These are phyloP conservation scores for Perccottus glenii DNA, from an alignment of 2,113 vertebrate genomes.

Conservation along the genomic window DNA sequence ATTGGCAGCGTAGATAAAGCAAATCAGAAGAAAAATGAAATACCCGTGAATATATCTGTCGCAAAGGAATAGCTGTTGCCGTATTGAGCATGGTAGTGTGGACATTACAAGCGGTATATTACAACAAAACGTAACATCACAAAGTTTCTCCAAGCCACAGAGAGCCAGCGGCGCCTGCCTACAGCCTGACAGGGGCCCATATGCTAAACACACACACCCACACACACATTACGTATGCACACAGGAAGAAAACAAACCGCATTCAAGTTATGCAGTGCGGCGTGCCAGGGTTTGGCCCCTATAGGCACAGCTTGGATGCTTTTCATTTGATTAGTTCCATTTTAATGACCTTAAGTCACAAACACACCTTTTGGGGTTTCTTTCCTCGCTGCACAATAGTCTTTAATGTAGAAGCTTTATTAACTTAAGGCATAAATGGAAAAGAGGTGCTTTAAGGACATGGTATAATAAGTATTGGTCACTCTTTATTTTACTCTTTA, in stretches of 20 bases:
- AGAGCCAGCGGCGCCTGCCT: conserved; percentile 41
- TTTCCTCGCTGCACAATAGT: neutral
- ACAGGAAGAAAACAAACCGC: conserved; percentile 40
- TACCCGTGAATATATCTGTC: conserved; percentile 14
- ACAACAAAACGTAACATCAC: conserved; percentile 9
- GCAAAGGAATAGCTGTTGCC: conserved; percentile 21
- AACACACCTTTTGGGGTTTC: neutral
- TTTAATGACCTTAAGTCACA: neutral
- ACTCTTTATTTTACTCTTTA: too few relatives aligned
- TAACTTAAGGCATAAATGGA: too few relatives aligned
- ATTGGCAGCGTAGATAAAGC: conserved; percentile 24
- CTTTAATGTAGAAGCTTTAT: too few relatives aligned
- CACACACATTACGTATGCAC: conserved; percentile 18
- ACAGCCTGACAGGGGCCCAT: conserved; percentile 51
- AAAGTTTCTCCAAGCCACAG: conserved; percentile 20
- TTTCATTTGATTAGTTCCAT: conserved; percentile 12
- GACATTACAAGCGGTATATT: conserved; percentile 1
- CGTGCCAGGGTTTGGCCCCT: conserved; percentile 24
- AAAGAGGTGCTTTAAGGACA: conserved; percentile 21
- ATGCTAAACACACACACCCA: conserved; percentile 56
- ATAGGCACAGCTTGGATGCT: neutral
- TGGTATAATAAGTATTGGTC: conserved; percentile 24
- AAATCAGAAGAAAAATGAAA: conserved; percentile 26
- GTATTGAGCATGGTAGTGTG: conserved; percentile 44
- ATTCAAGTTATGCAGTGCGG: conserved; percentile 34